Evolutionary conservation across 2,113 vertebrate species (phyloP), one percentile per base, ranked within the genome.

Genomic region (Alligator sinensis): DNA sequence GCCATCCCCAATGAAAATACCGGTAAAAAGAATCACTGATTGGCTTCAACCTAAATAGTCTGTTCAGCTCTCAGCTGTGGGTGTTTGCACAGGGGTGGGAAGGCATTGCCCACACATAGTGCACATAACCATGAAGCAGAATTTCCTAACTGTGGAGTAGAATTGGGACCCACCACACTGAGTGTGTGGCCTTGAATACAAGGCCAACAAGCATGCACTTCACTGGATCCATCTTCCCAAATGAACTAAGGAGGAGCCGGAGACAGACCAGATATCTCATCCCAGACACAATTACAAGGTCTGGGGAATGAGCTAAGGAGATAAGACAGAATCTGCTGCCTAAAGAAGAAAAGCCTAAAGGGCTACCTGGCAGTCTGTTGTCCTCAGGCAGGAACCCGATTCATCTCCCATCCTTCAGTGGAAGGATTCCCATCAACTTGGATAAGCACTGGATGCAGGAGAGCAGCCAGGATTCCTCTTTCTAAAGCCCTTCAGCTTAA

Each of bases 141-240:
- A 79, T 3, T 3, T 28, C 54, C 28, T 77, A 55, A 54, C 1
- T 19, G 74, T 11, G 47, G 14, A 60, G 2, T 30, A 57, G 57
- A 9, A 80, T 60, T 3, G 1, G 2, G 4, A n/a, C 68, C 47
- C 57, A 14, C 1, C 38, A 59, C 59, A 21, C 86, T 2, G 15
- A n/a, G 74, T 25, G 59, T 66, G 85, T 58, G 10, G 24, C 21
- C 61, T 24, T 62, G 61, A 6, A 62, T 62, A 62, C 21, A 62
- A 83, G 27, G 78, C 0, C 63, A 84, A 47, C 47, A 47, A 83
- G 9, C 2, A 1, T 1, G 4, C 18, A 2, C 25, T 62, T 80
- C 0, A 0, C 59, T 11, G 13, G 11, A 84, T 27, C 6, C 5
- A n/a, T 72, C 10, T 4, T 25, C 58, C 21, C 70, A 54, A 9